Evolutionary conservation across 1,140 invertebrate species (phyloP), one percentile per base, ranked within the genome.

Genomic region (Thrips palmi): DNA sequence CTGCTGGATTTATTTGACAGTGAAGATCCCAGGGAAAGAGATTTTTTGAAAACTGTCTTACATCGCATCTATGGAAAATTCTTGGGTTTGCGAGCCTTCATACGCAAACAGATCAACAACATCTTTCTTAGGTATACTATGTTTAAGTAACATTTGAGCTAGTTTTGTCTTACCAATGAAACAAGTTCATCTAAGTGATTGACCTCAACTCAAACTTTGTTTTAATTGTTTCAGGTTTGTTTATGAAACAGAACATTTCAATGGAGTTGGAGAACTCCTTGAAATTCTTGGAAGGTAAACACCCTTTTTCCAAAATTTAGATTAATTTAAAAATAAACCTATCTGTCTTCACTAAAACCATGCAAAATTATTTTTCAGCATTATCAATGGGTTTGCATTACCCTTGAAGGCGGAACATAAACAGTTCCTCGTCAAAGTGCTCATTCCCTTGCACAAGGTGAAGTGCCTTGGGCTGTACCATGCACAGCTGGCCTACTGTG

Each of bases 41-140:
- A 99, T 67, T 97, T 97, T 61, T 70, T 98, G 44, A 99, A 99
- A 68, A 98, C 94, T 45, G 89, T 94, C 46, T 71, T 98, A 54
- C 94, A 99, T 68, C 77, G 94, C 64, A 97, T 98, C 61, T 99
- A 99, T 67, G 94, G 94, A 43, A 97, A 97, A 71, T 98, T 99
- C 64, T 71, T 98, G 52, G 89, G 89, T 39, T 71, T 97, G 51
- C 72, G 94, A 62, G 91, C 93, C 53, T 97, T 96, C 63, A 98
- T 98, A 64, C 77, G 94, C 57, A 97, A 97, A 79, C 93, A 98
- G 70, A 97, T 99, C 54, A 98, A 97, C 64, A 97, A 97, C 68
- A 97, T 98, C 63, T 98, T 92, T 60, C 68, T 80, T 52, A 76
- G 74, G 72, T 78, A 60, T 47, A 39, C 44, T 30, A 31, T 22